These are phyloP conservation scores for Numida meleagris DNA, from an alignment of 2,113 vertebrate species.

Conservation along the genomic window DNA sequence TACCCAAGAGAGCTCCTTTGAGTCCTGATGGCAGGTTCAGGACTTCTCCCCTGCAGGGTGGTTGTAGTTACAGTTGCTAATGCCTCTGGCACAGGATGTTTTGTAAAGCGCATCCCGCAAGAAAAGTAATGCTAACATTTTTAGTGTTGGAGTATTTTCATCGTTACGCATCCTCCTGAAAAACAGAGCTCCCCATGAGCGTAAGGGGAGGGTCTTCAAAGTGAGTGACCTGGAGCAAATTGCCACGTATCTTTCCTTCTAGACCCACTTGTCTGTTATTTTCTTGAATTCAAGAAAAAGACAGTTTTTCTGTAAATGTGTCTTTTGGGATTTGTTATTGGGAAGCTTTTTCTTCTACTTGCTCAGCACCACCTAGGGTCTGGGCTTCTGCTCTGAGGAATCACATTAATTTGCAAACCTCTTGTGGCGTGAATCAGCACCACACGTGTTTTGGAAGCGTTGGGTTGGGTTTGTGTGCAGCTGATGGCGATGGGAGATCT, in stretches of 20 bases:
- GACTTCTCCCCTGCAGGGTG: neutral
- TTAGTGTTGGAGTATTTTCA: neutral
- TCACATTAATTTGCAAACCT: neutral
- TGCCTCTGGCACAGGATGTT: neutral
- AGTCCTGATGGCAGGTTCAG: neutral
- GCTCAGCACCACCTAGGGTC: neutral
- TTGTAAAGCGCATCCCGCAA: neutral
- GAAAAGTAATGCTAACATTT: neutral
- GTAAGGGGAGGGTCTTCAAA: neutral
- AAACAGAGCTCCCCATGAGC: neutral
- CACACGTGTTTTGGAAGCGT: neutral
- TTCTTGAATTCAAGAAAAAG: neutral
- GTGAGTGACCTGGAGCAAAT: neutral
- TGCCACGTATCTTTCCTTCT: neutral
- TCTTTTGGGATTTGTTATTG: neutral
- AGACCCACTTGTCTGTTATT: accelerated
- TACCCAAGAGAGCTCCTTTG: neutral
- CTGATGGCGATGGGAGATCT: neutral
- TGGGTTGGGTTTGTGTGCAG: neutral
- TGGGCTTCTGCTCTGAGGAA: neutral
- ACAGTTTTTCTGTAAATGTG: neutral
- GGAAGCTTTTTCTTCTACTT: neutral
- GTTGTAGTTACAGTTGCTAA: neutral
- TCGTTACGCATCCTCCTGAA: neutral
- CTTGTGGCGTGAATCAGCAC: neutral